phyloP scores from a whole-genome alignment of 2,888 invertebrate species.

The Trichogramma evanescens region DNA sequence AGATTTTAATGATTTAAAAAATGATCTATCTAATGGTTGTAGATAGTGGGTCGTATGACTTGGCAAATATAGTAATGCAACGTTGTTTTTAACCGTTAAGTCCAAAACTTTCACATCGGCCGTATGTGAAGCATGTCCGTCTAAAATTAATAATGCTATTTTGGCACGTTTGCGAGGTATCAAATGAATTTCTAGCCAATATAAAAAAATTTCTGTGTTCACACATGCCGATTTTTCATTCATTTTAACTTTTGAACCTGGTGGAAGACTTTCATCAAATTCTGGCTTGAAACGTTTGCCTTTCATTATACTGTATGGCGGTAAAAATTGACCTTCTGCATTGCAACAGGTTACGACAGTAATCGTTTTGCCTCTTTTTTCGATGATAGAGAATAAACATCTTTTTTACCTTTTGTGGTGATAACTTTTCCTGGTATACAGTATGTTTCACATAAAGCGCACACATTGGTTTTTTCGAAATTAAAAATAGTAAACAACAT shows the following conservation, averaged over 20 bases:
- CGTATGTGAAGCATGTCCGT: conserved; percentile 33
- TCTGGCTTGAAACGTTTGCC: conserved; percentile 30
- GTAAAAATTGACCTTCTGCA: conserved; percentile 34
- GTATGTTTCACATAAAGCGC: no score
- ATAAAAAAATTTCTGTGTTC: conserved; percentile 25
- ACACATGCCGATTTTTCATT: conserved; percentile 32
- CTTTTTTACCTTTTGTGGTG: no score
- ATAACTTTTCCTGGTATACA: no score
- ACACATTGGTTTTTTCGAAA: no score
- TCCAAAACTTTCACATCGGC: conserved; percentile 25
- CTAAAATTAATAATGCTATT: conserved; percentile 30
- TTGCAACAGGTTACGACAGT: conserved; percentile 38
- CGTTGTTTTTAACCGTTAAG: conserved; percentile 27
- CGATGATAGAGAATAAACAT: conserved; percentile 26
- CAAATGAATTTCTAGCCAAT: conserved; percentile 33
- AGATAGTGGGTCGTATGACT: conserved; percentile 31
- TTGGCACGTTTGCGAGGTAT: conserved; percentile 31
- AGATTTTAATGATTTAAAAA: conserved; percentile 32
- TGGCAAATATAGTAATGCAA: conserved; percentile 32
- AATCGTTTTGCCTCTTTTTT: conserved; percentile 34
- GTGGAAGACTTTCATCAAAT: conserved; percentile 27
- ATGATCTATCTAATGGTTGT: conserved; percentile 29
- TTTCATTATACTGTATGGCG: conserved; percentile 31
- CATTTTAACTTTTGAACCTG: conserved; percentile 27
- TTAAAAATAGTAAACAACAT: no score